Percentiles rank a stretch among this genome's conserved stretches.
Conservation (phyloP, 2,888 invertebrate species). For the Troides helena region DNA sequence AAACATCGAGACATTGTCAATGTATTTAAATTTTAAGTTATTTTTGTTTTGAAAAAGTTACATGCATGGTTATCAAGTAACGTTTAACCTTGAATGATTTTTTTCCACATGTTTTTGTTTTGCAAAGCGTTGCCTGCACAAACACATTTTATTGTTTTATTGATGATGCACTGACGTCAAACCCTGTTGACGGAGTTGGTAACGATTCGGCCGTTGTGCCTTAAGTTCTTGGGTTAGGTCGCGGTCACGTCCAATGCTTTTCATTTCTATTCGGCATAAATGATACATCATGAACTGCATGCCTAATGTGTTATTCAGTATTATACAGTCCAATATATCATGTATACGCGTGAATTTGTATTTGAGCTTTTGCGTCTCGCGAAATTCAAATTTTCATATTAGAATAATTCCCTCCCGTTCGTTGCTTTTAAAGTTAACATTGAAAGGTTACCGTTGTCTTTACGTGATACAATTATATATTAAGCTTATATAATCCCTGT, state of each 20-base stretch:
- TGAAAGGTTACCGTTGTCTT: background rate
- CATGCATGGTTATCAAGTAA: background rate
- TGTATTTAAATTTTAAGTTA: background rate
- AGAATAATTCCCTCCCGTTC: background rate
- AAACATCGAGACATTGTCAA: background rate
- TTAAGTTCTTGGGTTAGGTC: background rate
- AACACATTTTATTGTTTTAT: background rate
- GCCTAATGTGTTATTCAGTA: background rate
- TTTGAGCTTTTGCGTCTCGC: background rate
- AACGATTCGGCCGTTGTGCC: background rate
- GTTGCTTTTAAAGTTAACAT: background rate
- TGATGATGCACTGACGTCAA: conserved; percentile 3
- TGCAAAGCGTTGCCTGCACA: background rate
- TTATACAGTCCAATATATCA: background rate
- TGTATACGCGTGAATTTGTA: background rate
- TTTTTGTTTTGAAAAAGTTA: background rate
- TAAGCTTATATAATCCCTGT: background rate
- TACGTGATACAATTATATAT: background rate
- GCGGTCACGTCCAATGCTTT: background rate
- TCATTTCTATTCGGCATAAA: conserved; percentile 20
- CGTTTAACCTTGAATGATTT: background rate
- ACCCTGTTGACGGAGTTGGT: background rate
- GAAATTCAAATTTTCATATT: background rate
- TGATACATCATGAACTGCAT: conserved; percentile 11
- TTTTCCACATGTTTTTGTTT: background rate